Evolutionary conservation across 23 tunicate species (phyloP), one percentile per base, ranked within the genome.

Genomic region (Clavelina lepadiformis): DNA sequence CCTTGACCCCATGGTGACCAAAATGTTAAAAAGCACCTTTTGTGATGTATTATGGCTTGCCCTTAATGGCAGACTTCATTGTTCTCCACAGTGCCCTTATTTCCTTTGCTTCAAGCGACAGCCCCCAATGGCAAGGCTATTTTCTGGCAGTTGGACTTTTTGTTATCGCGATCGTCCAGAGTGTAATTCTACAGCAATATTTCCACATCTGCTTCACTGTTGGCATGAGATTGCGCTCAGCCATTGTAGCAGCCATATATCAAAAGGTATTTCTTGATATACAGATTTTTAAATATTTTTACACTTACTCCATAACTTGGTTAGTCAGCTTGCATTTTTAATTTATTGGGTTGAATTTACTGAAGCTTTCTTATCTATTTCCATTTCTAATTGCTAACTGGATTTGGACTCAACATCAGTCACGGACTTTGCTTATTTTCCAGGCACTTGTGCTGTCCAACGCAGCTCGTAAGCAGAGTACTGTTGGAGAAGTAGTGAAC

Each of bases 401-500:
- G n/a, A n/a, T n/a, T n/a, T n/a, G n/a, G n/a, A n/a, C n/a, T n/a
- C n/a, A n/a, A n/a, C n/a, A n/a, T n/a, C n/a, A n/a, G n/a, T n/a
- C n/a, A n/a, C n/a, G n/a, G n/a, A n/a, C n/a, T n/a, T n/a, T n/a
- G n/a, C 32, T 15, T 60, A 19, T 27, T 35, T 81, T 47, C 6
- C 68, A 89, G 97, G 79, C 97, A 31, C 60, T 89, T 44, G 46
- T 71, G 61, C 53, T 89, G 28, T 81, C 89, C 15, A 89, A 89
- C 38, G 54, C 79, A 28, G 89, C 97, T 7, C 54, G 67, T 37
- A 89, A 82, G 70, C 64, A 65, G 30, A 89, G 97, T 32, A 93
- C 93, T 31, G 94, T 93, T 19, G 98, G 98, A 2, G 98, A 93
- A 60, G 75, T 93, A 67, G 98, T 93, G 13, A 93, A 93, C 52